Evolutionary conservation across 2,113 vertebrate species (phyloP).

Genomic region (Leiothrix lutea): DNA sequence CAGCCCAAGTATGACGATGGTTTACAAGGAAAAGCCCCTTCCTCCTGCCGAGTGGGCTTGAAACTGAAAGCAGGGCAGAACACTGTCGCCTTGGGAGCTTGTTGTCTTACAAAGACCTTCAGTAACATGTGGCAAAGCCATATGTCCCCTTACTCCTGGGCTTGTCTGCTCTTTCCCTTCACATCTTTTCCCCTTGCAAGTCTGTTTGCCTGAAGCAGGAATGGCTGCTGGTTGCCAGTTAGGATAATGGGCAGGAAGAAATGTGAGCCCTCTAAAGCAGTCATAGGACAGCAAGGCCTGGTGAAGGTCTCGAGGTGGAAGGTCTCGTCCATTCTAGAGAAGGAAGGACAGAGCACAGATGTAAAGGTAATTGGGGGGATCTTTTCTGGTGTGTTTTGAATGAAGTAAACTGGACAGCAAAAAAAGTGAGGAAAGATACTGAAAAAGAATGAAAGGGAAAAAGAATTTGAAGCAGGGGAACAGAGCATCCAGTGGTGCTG

Average conservation of each 20-base stretch:
- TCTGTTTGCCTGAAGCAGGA: neutral
- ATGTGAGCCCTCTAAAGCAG: neutral
- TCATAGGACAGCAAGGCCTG: neutral
- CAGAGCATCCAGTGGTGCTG: neutral
- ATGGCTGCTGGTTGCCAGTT: neutral
- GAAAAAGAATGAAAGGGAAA: neutral
- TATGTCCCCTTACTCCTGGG: neutral
- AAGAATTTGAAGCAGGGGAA: neutral
- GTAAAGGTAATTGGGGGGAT: neutral
- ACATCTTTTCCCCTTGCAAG: neutral
- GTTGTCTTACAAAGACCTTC: neutral
- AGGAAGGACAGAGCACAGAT: neutral
- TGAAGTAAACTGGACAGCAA: neutral
- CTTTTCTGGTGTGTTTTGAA: neutral
- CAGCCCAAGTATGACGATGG: neutral
- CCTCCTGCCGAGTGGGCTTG: neutral
- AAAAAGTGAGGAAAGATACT: neutral
- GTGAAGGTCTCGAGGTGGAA: neutral
- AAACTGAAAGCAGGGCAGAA: slow-evolving; percentile 38
- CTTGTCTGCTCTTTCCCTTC: neutral
- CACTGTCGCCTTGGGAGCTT: neutral
- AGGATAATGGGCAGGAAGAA: neutral
- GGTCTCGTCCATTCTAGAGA: neutral
- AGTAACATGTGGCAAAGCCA: neutral
- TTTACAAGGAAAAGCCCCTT: slow-evolving; percentile 40